A percentile compares a stretch with the other conserved stretches of the same genome.
phyloP scores from a whole-genome alignment of 2,888 invertebrate species.

The Tineola bisselliella region DNA sequence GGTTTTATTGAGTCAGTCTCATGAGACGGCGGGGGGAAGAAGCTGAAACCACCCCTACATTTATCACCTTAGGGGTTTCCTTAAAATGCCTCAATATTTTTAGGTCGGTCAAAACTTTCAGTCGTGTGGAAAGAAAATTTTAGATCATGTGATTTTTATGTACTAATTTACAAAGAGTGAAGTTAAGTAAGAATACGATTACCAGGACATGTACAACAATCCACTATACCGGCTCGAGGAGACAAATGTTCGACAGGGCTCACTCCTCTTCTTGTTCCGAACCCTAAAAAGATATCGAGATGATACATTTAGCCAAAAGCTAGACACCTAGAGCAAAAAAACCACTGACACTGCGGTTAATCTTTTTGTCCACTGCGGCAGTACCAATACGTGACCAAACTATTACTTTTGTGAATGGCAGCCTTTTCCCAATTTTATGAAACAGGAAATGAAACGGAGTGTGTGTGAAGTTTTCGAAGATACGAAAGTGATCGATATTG shows the following conservation, averaged over 20 bases:
- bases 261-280: too few species aligned
- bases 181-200: too few species aligned
- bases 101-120: neutral
- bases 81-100: neutral
- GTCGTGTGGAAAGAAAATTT: neutral
- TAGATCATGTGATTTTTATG: neutral
- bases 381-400: neutral
- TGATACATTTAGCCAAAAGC: too few species aligned
- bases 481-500: neutral
- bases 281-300: too few species aligned
- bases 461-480: neutral
- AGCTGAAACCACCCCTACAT: conserved; percentile 7
- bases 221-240: too few species aligned
- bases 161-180: too few species aligned
- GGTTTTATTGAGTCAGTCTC: conserved; percentile 9
- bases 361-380: too few species aligned
- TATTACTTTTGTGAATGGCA: neutral
- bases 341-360: too few species aligned
- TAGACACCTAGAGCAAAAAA: too few species aligned
- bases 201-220: too few species aligned
- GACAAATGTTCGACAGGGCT: too few species aligned
- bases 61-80: conserved; percentile 11
- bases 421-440: neutral
- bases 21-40: neutral
- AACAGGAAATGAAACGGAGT: neutral